Percentiles rank a stretch among this genome's conserved stretches.
These are phyloP conservation scores for Apamea crenata DNA, from an alignment of 2,888 invertebrate genomes.

Conservation along the genomic window DNA sequence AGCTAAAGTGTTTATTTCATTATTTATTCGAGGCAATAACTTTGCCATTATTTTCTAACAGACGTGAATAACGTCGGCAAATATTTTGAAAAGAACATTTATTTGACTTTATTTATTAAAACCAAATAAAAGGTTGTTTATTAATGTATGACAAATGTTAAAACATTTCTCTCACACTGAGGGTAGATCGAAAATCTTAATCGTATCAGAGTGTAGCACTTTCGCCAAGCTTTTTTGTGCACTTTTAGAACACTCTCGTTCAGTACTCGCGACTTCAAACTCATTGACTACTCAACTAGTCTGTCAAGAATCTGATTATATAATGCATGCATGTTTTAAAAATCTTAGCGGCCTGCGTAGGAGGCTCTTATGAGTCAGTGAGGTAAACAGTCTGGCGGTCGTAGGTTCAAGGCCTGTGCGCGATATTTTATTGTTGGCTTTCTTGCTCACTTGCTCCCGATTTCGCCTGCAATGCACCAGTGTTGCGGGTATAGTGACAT, in stretches of 20 bases:
- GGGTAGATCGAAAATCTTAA: neutral
- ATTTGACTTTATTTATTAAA: constrained; percentile 11
- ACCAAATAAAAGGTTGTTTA: neutral
- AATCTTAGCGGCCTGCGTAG: constrained; percentile 47
- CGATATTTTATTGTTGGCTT: constrained; percentile 43
- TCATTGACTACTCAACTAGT: constrained; percentile 1
- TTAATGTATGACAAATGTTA: neutral
- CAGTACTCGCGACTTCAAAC: neutral
- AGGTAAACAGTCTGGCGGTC: constrained; percentile 70
- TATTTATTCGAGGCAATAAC: constrained; percentile 1
- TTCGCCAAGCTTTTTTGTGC: neutral
- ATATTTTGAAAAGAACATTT: constrained; percentile 34
- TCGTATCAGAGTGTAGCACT: neutral
- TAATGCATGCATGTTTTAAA: constrained; percentile 43
- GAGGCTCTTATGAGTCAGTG: constrained; percentile 64
- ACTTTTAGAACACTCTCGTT: neutral
- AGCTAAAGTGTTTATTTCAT: constrained; percentile 16
- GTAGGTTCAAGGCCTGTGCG: constrained; percentile 72
- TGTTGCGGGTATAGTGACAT: constrained; percentile 17
- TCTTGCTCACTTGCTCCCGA: constrained; percentile 21
- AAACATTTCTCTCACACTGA: constrained; percentile 1
- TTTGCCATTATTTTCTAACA: constrained; percentile 14
- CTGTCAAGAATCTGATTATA: constrained; percentile 35
- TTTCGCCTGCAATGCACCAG: constrained; percentile 64
- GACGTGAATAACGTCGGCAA: constrained; percentile 10